Percentiles rank a stretch among this genome's conserved stretches.
Evolutionary conservation across 1,140 invertebrate genomes (phyloP).

Genomic region (Globodera rostochiensis): DNA sequence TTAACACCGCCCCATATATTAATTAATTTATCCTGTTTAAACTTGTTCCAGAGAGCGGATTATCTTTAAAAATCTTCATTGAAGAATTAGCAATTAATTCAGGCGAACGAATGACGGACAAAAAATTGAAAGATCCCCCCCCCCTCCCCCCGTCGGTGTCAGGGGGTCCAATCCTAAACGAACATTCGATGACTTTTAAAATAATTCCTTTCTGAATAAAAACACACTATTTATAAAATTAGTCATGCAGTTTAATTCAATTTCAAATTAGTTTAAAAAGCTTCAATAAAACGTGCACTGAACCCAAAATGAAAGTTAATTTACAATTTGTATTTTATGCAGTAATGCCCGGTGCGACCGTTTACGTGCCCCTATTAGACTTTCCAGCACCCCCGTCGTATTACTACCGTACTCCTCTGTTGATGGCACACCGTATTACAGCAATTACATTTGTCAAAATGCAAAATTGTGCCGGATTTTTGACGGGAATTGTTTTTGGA

Average conservation of each 20-base stretch:
- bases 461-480: neutral
- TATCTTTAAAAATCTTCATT: too few species aligned
- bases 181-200: neutral
- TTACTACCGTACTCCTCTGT: neutral
- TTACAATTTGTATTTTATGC: too few species aligned
- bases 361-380: neutral
- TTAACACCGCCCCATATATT: neutral
- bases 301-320: too few species aligned
- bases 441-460: neutral
- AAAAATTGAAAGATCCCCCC: too few species aligned
- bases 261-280: neutral
- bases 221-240: neutral
- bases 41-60: neutral
- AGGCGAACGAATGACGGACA: too few species aligned
- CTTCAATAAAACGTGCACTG: neutral
- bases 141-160: too few species aligned
- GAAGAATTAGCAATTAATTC: too few species aligned
- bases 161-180: too few species aligned
- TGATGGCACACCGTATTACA: neutral
- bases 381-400: neutral
- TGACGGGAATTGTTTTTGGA: neutral
- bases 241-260: neutral
- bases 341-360: too few species aligned
- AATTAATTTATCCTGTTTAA: neutral
- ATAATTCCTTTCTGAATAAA: neutral